These are phyloP conservation scores for Pangasius mekongensis DNA, from an alignment of 2,797 vertebrate species.

Conservation along the genomic window DNA sequence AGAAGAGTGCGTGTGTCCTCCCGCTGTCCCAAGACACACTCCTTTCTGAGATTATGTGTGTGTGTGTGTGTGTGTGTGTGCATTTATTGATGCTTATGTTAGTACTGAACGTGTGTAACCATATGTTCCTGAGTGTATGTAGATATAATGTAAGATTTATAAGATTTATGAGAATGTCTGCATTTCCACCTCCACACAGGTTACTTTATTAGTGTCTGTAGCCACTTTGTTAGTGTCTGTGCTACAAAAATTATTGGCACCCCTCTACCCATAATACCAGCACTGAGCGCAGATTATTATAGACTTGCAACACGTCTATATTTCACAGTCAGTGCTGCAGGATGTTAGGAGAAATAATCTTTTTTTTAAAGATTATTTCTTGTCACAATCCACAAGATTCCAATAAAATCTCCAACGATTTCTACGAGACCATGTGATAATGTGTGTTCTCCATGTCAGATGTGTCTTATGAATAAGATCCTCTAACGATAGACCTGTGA, in stretches of 20 bases:
- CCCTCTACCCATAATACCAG: neutral
- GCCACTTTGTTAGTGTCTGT: neutral
- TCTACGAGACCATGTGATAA: no score
- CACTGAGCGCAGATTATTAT: neutral
- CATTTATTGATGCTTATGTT: neutral
- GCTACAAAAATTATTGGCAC: neutral
- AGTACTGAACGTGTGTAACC: neutral
- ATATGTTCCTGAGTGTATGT: neutral
- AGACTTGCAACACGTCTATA: neutral
- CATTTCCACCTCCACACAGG: neutral
- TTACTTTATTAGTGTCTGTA: neutral
- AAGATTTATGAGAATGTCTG: neutral
- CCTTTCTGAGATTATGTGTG: conserved; percentile 8
- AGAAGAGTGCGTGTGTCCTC: conserved; percentile 61
- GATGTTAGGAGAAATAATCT: neutral
- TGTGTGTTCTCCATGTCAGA: no score
- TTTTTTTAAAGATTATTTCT: neutral
- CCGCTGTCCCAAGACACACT: conserved; percentile 57
- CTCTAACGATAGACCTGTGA: no score
- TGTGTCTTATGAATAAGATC: no score
- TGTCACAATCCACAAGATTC: no score
- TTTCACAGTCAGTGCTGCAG: neutral
- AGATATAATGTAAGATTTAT: neutral
- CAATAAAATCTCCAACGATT: no score
- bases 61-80: conserved; percentile 42